Percentiles rank a stretch among this genome's conserved stretches.
Conservation (phyloP, 2,888 invertebrate genomes). For the Harpalus rubripes region DNA sequence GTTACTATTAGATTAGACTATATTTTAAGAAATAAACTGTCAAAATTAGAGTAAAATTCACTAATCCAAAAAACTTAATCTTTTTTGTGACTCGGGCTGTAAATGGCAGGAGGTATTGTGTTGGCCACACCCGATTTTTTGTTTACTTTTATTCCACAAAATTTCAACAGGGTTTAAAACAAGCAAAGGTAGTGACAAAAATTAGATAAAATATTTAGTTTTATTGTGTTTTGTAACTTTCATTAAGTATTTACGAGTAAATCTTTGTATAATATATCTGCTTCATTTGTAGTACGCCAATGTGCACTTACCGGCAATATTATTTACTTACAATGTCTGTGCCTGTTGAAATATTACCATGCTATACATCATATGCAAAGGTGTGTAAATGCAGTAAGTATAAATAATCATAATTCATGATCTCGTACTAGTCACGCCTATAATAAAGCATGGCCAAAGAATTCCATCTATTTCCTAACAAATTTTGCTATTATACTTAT, state of each 20-base stretch:
- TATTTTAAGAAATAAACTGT: too few species aligned
- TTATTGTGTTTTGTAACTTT: too few species aligned
- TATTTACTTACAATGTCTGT: neutral
- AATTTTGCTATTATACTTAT: neutral
- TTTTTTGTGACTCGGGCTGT: too few species aligned
- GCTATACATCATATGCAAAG: neutral
- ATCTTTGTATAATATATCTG: neutral
- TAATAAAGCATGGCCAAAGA: neutral
- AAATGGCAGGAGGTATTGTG: too few species aligned
- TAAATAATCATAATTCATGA: neutral
- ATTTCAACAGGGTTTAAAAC: too few species aligned
- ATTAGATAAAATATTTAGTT: too few species aligned
- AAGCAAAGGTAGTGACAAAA: too few species aligned
- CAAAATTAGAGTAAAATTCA: too few species aligned
- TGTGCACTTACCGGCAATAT: neutral
- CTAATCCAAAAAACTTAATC: too few species aligned
- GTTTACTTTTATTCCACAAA: too few species aligned
- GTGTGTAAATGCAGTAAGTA: conserved; percentile 2
- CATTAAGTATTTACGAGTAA: neutral
- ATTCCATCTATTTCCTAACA: neutral
- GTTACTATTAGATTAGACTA: too few species aligned
- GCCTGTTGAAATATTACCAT: neutral
- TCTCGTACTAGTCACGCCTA: conserved; percentile 4
- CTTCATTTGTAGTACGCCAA: neutral
- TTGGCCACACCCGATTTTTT: too few species aligned